These are phyloP conservation scores for Actinopyga echinites DNA, from an alignment of 53 echinoderm and acorn worm species.

Conservation along the genomic window DNA sequence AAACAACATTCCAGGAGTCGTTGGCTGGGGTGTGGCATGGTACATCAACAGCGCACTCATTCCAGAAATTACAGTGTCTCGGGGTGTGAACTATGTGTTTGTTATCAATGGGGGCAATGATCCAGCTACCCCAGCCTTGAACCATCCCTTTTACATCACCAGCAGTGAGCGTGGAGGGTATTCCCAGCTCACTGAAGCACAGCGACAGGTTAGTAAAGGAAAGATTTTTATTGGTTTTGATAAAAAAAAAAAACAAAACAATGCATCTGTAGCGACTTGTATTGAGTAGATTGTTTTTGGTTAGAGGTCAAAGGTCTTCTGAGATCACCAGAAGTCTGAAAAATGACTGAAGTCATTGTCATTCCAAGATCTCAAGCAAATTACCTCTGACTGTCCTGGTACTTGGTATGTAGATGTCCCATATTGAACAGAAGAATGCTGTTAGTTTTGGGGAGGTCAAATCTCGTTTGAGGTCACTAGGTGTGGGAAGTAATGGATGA, in stretches of 20 bases:
- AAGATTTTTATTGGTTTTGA: too few relatives aligned
- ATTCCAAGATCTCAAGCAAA: too few relatives aligned
- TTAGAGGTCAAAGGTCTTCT: too few relatives aligned
- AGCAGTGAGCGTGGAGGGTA: conserved; percentile 12
- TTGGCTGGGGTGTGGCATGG: conserved; percentile 25
- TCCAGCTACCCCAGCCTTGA: not conserved
- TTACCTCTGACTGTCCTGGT: too few relatives aligned
- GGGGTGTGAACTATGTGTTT: conserved; percentile 12
- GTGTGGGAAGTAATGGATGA: too few relatives aligned
- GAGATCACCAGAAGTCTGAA: not conserved
- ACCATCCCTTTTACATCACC: conserved; percentile 47
- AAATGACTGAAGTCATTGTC: too few relatives aligned
- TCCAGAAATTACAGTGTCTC: conserved; percentile 15
- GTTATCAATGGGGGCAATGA: conserved; percentile 33
- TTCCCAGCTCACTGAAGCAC: not conserved
- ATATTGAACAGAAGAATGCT: too few relatives aligned
- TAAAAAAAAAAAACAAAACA: not conserved
- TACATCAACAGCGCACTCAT: conserved; percentile 25
- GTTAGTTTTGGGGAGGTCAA: too few relatives aligned
- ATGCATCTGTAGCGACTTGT: not conserved
- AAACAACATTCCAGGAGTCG: not conserved
- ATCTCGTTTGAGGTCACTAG: too few relatives aligned
- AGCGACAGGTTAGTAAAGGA: conserved; percentile 5
- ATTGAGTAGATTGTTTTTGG: not conserved
- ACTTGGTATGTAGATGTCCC: too few relatives aligned